Evolutionary conservation across 1,140 invertebrate genomes (phyloP).

Genomic region (Melitaea cinxia): DNA sequence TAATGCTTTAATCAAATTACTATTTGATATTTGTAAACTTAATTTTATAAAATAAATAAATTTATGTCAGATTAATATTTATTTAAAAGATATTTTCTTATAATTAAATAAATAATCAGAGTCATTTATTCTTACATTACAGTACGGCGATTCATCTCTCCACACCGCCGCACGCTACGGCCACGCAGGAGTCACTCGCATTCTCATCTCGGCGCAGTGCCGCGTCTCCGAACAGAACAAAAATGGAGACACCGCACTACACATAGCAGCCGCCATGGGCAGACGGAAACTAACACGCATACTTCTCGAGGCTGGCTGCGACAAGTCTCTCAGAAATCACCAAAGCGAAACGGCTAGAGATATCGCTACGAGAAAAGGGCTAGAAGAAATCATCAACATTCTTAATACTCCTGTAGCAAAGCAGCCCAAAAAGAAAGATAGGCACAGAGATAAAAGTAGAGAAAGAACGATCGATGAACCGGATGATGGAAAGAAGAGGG

Average conservation of each 20-base stretch:
- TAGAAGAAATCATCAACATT: slow-evolving; percentile 90
- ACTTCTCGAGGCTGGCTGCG: slow-evolving; percentile 92
- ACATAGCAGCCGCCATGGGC: slow-evolving; percentile 97
- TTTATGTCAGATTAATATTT: not conserved
- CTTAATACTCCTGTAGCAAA: slow-evolving; percentile 85
- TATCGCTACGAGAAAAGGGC: slow-evolving; percentile 93
- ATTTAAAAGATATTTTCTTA: too few species aligned
- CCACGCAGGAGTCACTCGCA: slow-evolving; percentile 96
- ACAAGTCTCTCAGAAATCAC: slow-evolving; percentile 91
- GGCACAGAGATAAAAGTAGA: slow-evolving; percentile 77
- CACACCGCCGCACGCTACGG: slow-evolving; percentile 97
- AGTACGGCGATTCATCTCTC: slow-evolving; percentile 97
- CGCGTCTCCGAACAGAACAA: slow-evolving; percentile 96
- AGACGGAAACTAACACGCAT: slow-evolving; percentile 95
- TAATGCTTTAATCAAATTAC: too few species aligned
- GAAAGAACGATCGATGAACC: slow-evolving; percentile 71
- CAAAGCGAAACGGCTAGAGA: slow-evolving; percentile 95
- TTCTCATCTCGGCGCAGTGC: slow-evolving; percentile 94
- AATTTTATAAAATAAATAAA: too few species aligned
- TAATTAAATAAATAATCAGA: not conserved
- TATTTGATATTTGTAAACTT: not conserved
- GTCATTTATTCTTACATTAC: slow-evolving; percentile 53
- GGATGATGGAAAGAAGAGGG: slow-evolving; percentile 70
- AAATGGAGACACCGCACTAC: slow-evolving; percentile 96
- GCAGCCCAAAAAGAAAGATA: slow-evolving; percentile 75